Percentiles rank a stretch among this genome's conserved stretches.
Evolutionary conservation across 2,797 vertebrate species (phyloP).

Genomic region (Tadarida brasiliensis): DNA sequence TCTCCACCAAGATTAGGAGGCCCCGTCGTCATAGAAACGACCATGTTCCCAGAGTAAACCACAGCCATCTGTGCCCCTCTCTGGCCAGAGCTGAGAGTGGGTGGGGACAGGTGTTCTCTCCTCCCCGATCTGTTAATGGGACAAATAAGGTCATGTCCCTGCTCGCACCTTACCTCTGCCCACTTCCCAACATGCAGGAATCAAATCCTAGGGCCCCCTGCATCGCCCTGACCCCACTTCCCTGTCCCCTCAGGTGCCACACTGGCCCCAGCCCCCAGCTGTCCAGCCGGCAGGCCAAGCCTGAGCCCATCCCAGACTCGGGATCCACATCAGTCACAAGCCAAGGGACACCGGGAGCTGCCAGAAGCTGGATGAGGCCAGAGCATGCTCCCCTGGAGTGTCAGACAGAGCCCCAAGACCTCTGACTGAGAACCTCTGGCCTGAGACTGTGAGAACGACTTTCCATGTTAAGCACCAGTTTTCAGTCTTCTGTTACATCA

Average conservation of each 20-base stretch:
- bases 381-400: background rate
- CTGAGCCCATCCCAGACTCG: background rate
- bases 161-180: background rate
- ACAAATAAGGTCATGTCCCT: background rate
- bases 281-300: background rate
- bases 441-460: background rate
- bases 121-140: background rate
- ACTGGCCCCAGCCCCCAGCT: rapidly evolving
- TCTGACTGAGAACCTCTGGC: too few species aligned
- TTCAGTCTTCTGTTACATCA: background rate
- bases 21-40: background rate
- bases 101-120: background rate
- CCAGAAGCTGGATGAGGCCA: too few species aligned
- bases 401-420: background rate
- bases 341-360: background rate
- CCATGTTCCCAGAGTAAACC: background rate
- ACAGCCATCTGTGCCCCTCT: background rate
- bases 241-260: rapidly evolving
- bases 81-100: background rate
- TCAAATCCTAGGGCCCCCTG: background rate
- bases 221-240: rapidly evolving
- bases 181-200: background rate
- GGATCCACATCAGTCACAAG: background rate
- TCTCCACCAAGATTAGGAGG: background rate
- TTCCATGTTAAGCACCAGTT: background rate